These are phyloP conservation scores for Pelodiscus sinensis DNA, from an alignment of 2,113 vertebrate species.

Conservation along the genomic window DNA sequence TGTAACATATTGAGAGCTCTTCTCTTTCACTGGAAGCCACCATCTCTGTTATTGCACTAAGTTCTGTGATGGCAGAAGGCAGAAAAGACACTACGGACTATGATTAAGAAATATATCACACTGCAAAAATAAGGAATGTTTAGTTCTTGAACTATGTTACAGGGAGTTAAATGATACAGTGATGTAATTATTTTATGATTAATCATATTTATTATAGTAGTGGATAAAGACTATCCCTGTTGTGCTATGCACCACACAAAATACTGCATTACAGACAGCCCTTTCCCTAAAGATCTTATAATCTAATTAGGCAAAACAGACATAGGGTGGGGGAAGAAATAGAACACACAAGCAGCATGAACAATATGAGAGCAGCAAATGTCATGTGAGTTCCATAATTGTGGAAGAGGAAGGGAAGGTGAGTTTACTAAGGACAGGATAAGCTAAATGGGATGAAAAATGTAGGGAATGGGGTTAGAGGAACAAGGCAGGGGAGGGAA, in stretches of 20 bases:
- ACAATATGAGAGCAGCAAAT: too few relatives aligned
- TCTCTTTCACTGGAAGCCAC: not conserved
- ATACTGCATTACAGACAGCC: not conserved
- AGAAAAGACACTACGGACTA: not conserved
- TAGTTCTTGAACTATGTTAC: not conserved
- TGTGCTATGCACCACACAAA: not conserved
- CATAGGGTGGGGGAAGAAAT: not conserved
- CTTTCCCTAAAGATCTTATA: not conserved
- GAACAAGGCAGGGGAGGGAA: too few relatives aligned
- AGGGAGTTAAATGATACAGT: not conserved
- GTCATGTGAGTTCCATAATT: too few relatives aligned
- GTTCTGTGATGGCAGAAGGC: not conserved
- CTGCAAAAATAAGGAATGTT: slow-evolving; percentile 12
- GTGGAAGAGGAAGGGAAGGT: too few relatives aligned
- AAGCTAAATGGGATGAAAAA: too few relatives aligned
- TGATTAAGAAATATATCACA: slow-evolving; percentile 33
- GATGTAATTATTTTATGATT: not conserved
- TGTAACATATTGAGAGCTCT: not conserved
- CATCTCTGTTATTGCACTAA: not conserved
- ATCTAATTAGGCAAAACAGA: not conserved
- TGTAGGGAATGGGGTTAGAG: too few relatives aligned
- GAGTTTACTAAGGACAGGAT: too few relatives aligned
- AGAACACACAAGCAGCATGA: not conserved
- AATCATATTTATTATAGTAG: not conserved
- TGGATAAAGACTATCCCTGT: not conserved